Evolutionary conservation across 2,113 vertebrate species (phyloP), one percentile per base, ranked within the genome.

Genomic region (Cololabis saira): DNA sequence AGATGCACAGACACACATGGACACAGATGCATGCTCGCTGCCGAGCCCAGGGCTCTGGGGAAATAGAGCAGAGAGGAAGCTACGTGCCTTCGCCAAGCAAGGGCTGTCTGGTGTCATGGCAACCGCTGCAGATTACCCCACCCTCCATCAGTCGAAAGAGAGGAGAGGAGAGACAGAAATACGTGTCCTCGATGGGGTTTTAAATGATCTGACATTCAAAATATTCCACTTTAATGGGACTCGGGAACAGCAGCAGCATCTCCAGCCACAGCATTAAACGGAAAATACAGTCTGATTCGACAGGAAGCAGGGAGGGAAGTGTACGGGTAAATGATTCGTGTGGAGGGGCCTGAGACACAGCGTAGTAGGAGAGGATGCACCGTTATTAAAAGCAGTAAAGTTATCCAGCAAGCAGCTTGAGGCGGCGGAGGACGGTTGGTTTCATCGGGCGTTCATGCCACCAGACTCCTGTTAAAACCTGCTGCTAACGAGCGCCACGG

Each of bases 81-180:
- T 94, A 92, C 92, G 92, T 94, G 91, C 93, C 93, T 93, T 94
- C 90, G 92, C 89, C 93, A 92, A 94, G 94, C 95, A 89, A 94
- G 91, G 94, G 92, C 95, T 89, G 93, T 96, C 96, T 96, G 95
- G 94, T 95, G 94, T 93, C 94, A 95, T 95, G 94, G 96, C 94
- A 95, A 95, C 95, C 83, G 72, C 87, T 87, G 91, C 91, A 92
- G 94, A 95, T 96, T 95, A 93, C 94, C 94, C 94, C 93, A 94
- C 94, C 93, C 94, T 94, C 82, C 85, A 90, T 92, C 90, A 87
- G 74, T 85, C 76, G 72, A 74, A 57, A 19, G 55, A 55, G 61
- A 50, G 16, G 67, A 75, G 73, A 77, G 70, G 58, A 57, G 50
- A 61, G 52, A 56, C 53, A 55, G 54, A 64, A 27, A 63, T 12